A percentile compares a stretch with the other conserved stretches of the same genome.
Conservation (phyloP, 2,113 vertebrate genomes). For the Siniperca chuatsi region DNA sequence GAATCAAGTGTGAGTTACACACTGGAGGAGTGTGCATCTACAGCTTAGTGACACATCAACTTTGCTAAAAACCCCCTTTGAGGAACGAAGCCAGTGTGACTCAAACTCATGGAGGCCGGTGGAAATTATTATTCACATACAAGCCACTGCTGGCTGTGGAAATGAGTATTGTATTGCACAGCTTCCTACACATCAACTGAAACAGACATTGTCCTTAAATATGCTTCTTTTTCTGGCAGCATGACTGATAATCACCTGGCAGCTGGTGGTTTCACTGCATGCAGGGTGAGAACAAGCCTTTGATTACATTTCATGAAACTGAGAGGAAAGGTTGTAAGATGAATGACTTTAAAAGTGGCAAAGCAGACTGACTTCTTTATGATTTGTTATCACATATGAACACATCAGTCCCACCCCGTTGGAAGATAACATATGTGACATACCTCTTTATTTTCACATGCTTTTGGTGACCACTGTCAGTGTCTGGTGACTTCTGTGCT, state of each 20-base stretch:
- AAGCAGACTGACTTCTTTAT: neutral
- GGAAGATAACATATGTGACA: conserved; percentile 48
- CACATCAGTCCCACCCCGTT: neutral
- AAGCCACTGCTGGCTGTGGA: conserved; percentile 12
- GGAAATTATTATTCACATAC: conserved; percentile 44
- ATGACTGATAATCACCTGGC: conserved; percentile 40
- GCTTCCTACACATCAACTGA: conserved; percentile 22
- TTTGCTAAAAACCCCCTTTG: conserved; percentile 10
- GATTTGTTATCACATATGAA: conserved; percentile 28
- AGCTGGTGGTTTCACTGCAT: neutral
- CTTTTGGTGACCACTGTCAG: conserved; percentile 1
- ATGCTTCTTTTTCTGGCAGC: conserved; percentile 16
- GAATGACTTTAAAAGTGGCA: too few relatives aligned
- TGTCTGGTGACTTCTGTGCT: neutral
- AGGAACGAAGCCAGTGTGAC: conserved; percentile 36
- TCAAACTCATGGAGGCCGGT: conserved; percentile 38
- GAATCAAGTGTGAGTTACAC: neutral
- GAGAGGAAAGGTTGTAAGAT: neutral
- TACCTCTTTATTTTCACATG: conserved; percentile 27
- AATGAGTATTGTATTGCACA: neutral
- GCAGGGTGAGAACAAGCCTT: neutral
- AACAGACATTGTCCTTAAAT: neutral
- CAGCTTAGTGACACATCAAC: neutral
- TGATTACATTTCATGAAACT: neutral
- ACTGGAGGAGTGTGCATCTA: neutral